Evolutionary conservation across 1,140 invertebrate species (phyloP).

Genomic region (Drosophila mayri): DNA sequence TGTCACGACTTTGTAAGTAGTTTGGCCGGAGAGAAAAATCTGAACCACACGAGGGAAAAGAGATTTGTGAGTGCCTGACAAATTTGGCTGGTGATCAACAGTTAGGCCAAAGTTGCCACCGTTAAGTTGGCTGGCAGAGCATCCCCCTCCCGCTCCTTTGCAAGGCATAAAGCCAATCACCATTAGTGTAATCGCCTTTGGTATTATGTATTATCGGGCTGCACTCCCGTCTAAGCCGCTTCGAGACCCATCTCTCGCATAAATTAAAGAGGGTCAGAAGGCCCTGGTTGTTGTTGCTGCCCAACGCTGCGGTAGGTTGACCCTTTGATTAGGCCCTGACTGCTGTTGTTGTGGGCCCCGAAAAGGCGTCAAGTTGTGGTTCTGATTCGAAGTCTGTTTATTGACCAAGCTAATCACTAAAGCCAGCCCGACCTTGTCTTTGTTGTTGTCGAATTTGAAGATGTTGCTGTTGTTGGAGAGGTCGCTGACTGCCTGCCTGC

Average conservation of each 20-base stretch:
- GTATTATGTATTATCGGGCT: slow-evolving; percentile 73
- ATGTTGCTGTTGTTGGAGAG: background rate
- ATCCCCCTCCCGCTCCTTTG: background rate
- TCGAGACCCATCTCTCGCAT: slow-evolving; percentile 37
- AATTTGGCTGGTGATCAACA: slow-evolving; percentile 73
- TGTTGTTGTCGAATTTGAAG: slow-evolving; percentile 5
- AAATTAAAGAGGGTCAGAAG: slow-evolving; percentile 71
- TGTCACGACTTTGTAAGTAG: slow-evolving; percentile 81
- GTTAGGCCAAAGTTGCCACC: slow-evolving; percentile 73
- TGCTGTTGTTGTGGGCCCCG: slow-evolving; percentile 12
- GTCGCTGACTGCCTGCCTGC: background rate
- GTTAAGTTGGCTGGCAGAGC: slow-evolving; percentile 51
- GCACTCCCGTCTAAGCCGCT: slow-evolving; percentile 49
- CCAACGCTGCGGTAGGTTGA: slow-evolving; percentile 40
- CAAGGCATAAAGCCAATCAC: slow-evolving; percentile 78
- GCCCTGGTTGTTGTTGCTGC: slow-evolving; percentile 14
- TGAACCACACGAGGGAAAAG: slow-evolving; percentile 28
- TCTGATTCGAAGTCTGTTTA: slow-evolving; percentile 58
- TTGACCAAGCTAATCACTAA: slow-evolving; percentile 62
- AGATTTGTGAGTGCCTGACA: slow-evolving; percentile 54
- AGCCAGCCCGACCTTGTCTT: slow-evolving; percentile 5
- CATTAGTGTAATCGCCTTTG: slow-evolving; percentile 80
- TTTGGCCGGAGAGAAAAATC: slow-evolving; percentile 48
- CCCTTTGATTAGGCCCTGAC: slow-evolving; percentile 15
- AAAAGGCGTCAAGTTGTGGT: slow-evolving; percentile 58